Evolutionary conservation across 2,113 vertebrate genomes (phyloP), one percentile per base, ranked within the genome.

Genomic region (Euleptes europaea): DNA sequence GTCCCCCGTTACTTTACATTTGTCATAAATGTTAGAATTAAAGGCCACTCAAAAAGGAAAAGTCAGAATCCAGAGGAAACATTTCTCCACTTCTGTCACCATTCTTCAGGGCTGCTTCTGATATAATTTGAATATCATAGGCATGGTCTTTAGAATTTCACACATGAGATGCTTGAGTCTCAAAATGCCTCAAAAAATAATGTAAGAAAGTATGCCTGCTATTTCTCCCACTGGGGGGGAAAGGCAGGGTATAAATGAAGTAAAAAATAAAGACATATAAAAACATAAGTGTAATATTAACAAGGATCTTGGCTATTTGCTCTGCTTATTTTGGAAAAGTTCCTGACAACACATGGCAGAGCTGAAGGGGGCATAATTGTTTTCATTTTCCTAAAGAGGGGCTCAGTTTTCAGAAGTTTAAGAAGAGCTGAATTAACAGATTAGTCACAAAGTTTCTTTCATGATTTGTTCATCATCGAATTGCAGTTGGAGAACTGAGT

Each of bases 361-460:
- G 73, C 44, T 77, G 26, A 44, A 69, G 44, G 49, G 42, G 5
- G 15, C 44, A 54, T 83, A 77, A 77, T 78, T 78, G 65, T 70
- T 84, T 78, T 84, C 47, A 78, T 78, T 84, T 84, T 78, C 47
- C 63, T 42, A 78, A 67, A 54, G 63, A n/a, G 35, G 35, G 65
- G 75, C 66, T 84, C 63, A 33, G 31, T 65, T 78, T 84, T 78
- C 83, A 78, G 74, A 84, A 57, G 65, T 84, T 78, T 84, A 84
- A 74, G 74, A 84, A 84, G 74, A 78, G 35, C 74, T 84, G 83
- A 78, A 47, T 84, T 84, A 78, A 84, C 65, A 49, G 67, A 85
- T 85, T 86, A 77, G 72, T 82, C 60, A 82, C 66, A 76, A n/a
- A 28, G 17, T 38, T 63, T 77, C 66, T 84, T 77, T 78, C 66